A percentile compares a stretch with the other conserved stretches of the same genome.
Evolutionary conservation across 2,113 vertebrate genomes (phyloP).

Genomic region (Callipepla californica): DNA sequence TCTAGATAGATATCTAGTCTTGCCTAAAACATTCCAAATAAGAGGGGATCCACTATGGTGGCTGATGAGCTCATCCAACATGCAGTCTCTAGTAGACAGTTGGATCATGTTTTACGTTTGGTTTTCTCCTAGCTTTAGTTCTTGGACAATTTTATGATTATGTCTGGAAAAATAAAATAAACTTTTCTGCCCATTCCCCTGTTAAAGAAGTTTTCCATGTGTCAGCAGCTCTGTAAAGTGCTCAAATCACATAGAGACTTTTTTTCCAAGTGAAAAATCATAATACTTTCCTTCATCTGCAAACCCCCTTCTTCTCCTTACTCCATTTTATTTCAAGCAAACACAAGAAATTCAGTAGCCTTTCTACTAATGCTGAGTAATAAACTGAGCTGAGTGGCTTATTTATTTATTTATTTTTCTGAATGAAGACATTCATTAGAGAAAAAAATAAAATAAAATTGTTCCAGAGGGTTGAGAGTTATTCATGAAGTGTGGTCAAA

Average conservation of each 20-base stretch:
- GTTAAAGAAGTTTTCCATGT: neutral
- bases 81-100: neutral
- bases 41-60: fast-evolving
- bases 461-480: neutral
- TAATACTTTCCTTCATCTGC: neutral
- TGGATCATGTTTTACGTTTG: neutral
- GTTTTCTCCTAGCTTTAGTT: neutral
- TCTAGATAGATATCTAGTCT: neutral
- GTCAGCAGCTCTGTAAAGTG: neutral
- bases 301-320: neutral
- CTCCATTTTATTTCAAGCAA: neutral
- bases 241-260: neutral
- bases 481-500: constrained; percentile 18
- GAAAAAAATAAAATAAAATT: neutral
- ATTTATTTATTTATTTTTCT: neutral
- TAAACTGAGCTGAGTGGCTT: neutral
- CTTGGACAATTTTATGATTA: neutral
- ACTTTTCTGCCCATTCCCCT: neutral
- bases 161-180: neutral
- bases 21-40: neutral
- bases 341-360: neutral
- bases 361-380: neutral
- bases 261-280: neutral
- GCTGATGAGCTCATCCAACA: neutral
- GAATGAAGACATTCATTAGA: neutral